Evolutionary conservation across 2,113 vertebrate species (phyloP), one percentile per base, ranked within the genome.

Genomic region (Clinocottus analis): DNA sequence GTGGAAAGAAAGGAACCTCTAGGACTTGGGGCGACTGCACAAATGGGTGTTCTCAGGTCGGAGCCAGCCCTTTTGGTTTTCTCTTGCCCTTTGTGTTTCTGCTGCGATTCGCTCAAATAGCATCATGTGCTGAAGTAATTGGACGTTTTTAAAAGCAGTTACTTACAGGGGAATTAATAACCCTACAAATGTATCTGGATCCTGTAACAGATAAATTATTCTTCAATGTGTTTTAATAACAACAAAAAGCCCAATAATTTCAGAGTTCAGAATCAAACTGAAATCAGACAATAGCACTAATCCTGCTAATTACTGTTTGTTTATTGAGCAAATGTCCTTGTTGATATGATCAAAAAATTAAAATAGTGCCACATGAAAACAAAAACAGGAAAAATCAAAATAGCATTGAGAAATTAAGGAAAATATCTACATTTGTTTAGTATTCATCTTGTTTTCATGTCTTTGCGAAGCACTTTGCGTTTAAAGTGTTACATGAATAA

Each of bases 1-100:
- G 35, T 76, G 31, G 49, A 77, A 65, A 61, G 29, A 62, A 69
- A 66, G 39, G 16, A 82, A 75, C 43, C 19, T 67, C 43, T 39
- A 69, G 58, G 58, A 75, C 64, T 21, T 25, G 27, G 11, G 33
- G n/a, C 25, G 45, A 45, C 49, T n/a, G 43, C 16, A 60, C 17
- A 65, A 67, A 62, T 60, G 7, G 3, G 8, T 16, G 11, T 33
- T 72, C 19, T 56, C 13, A 2, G 2, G 27, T 29, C 62, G 7
- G 19, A 62, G 55, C 1, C 1, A 29, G 19, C n/a, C 0, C 16
- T 59, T 47, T 49, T n/a, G 49, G 39, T 17, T 51, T 39, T 49
- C 43, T 56, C 31, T 11, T 33, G 7, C 27, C 27, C 25, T 70
- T 1, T 53, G 19, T n/a, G 14, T 33, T 51, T 73, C 21, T 35